Conservation (phyloP, 2,113 vertebrate genomes). For the Larimichthys polyactis region DNA sequence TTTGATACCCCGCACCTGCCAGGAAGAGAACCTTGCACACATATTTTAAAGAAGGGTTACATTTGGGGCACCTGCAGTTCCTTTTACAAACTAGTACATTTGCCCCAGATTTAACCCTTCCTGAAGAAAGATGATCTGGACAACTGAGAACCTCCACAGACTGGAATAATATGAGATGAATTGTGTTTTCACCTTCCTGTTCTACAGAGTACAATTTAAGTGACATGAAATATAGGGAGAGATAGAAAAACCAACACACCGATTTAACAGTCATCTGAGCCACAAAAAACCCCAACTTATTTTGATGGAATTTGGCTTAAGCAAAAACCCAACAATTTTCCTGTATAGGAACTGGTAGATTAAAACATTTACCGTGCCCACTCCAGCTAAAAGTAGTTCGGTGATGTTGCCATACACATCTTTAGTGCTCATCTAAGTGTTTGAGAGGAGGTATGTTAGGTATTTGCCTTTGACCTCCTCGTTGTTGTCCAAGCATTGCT, state of each 20-base stretch:
- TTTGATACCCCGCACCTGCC: too few species aligned
- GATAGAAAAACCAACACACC: not conserved
- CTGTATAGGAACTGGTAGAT: not conserved
- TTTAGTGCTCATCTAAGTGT: conserved; percentile 84
- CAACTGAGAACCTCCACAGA: too few species aligned
- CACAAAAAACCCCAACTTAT: not conserved
- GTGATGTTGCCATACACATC: conserved; percentile 90
- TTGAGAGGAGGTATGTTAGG: conserved; percentile 91
- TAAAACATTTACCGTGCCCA: conserved; percentile 90
- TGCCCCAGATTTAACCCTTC: too few species aligned
- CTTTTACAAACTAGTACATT: too few species aligned
- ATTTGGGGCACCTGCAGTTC: too few species aligned
- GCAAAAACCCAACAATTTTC: not conserved
- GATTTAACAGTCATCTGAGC: not conserved
- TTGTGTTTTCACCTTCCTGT: too few species aligned
- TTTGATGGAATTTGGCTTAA: not conserved
- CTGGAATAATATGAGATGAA: not conserved
- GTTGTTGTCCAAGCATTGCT: conserved; percentile 79
- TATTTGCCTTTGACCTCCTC: conserved; percentile 89
- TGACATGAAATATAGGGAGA: too few species aligned
- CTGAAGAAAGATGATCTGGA: too few species aligned
- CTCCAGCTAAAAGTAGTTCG: conserved; percentile 92
- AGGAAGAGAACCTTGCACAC: too few species aligned
- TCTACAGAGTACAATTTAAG: too few species aligned
- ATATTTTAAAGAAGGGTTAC: too few species aligned